Conservation (phyloP, 2,797 vertebrate genomes). For the Catostomus latipinnis region DNA sequence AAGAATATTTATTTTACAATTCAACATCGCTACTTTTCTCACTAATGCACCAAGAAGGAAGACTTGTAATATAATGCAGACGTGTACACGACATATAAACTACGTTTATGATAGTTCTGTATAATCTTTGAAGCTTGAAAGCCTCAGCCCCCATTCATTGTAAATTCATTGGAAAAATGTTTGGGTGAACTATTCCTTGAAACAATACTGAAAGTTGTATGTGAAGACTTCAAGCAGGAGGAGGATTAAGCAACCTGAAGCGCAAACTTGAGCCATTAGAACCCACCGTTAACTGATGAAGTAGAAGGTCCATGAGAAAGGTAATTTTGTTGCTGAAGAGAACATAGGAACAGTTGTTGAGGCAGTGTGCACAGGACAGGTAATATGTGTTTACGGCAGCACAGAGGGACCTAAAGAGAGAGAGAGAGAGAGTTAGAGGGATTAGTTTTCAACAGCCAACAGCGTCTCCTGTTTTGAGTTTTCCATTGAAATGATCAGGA, state of each 20-base stretch:
- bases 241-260: constrained; percentile 6
- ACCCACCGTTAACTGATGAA: constrained; percentile 92
- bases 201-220: background rate
- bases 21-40: too few relatives aligned
- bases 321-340: constrained; percentile 97
- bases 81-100: too few relatives aligned
- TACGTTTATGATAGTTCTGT: too few relatives aligned
- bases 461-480: constrained; percentile 31
- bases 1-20: too few relatives aligned
- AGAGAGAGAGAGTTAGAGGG: constrained; percentile 28
- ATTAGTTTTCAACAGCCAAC: constrained; percentile 35
- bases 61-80: too few relatives aligned
- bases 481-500: constrained; percentile 41
- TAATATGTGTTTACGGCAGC: constrained; percentile 86
- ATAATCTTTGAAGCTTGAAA: too few relatives aligned
- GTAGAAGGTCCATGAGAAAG: constrained; percentile 91
- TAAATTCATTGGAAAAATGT: too few relatives aligned
- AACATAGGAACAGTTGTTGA: constrained; percentile 89
- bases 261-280: background rate
- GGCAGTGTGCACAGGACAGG: constrained; percentile 87
- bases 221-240: background rate
- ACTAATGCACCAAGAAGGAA: too few relatives aligned
- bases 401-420: constrained; percentile 86
- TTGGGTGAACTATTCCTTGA: too few relatives aligned
- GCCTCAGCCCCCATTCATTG: too few relatives aligned